phyloP scores from a whole-genome alignment of 23 tunicate genomes.

The Clavelina lepadiformis region DNA sequence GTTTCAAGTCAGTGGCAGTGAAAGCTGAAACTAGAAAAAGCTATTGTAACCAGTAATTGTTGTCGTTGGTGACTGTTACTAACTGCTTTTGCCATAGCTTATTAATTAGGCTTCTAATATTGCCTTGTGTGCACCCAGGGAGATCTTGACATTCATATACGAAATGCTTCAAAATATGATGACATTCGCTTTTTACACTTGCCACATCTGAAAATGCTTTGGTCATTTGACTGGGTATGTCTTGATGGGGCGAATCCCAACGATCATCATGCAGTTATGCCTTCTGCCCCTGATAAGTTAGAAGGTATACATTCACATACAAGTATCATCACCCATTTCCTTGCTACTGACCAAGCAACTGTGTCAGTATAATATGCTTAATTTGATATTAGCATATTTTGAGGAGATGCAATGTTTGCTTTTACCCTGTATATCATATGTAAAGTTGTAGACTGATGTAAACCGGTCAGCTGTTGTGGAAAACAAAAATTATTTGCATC shows the following conservation, averaged over 20 bases:
- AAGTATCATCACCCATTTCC: background rate
- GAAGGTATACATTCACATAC: slow-evolving; percentile 25
- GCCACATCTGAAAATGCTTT: slow-evolving; percentile 62
- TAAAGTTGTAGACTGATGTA: too few relatives aligned
- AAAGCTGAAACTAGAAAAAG: background rate
- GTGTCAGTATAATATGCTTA: too few relatives aligned
- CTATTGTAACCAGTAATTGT: background rate
- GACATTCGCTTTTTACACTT: slow-evolving; percentile 84
- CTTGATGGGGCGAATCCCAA: slow-evolving; percentile 58
- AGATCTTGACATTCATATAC: slow-evolving; percentile 83
- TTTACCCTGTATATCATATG: too few relatives aligned
- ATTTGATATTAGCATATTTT: too few relatives aligned
- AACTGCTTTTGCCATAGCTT: background rate
- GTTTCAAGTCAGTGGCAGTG: slow-evolving; percentile 43
- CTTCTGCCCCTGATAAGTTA: slow-evolving; percentile 74
- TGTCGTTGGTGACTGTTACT: background rate
- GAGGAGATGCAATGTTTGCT: too few relatives aligned
- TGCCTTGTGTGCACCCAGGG: slow-evolving; percentile 46
- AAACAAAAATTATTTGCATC: too few relatives aligned
- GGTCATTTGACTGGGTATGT: slow-evolving; percentile 73
- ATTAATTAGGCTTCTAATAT: background rate
- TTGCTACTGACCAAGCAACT: too few relatives aligned
- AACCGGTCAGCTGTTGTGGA: too few relatives aligned
- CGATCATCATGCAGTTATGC: slow-evolving; percentile 61
- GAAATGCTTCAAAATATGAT: slow-evolving; percentile 95